Evolutionary conservation across 1,140 invertebrate genomes (phyloP), one percentile per base, ranked within the genome.

Genomic region (Nylanderia fulva): DNA sequence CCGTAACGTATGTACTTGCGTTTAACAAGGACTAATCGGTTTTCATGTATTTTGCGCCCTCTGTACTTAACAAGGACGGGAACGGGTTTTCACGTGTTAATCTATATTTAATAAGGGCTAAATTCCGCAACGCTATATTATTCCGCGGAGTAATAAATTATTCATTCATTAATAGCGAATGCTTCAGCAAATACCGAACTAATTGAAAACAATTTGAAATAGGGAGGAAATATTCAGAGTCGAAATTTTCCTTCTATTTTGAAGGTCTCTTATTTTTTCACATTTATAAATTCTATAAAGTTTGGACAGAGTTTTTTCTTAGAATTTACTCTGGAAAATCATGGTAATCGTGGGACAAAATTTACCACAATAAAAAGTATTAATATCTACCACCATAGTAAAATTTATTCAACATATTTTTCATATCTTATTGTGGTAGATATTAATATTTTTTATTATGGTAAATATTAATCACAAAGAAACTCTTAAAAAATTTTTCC

Each of bases 21-120:
- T 80, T 80, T 80, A 80, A 69, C 63, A 36, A 56, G 48, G 60
- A 52, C 24, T 42, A 36, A 24, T 18, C 13, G 21, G n/a, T 66
- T 52, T 52, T 42, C 42, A 13, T 29, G 56, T 42, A 63, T 29
- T 9, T 15, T n/a, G 6, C n/a, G 21, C n/a, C n/a, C 13, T 36
- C 18, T 29, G 3, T 29, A 52, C 64, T 36, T 36, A 52, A 77
- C 21, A 18, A 15, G 21, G 21, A 58, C 21, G 54, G 13, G 33
- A 61, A 13, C 33, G 21, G 24, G 36, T 63, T 29, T 63, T 63
- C 74, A 6, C 7, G 27, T 42, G 11, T 15, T 27, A 24, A 21
- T 11, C 21, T 13, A 61, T 61, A 61, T 75, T 75, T 61, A 75
- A 72, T 29, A 4, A 54, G 18, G 24, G n/a, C n/a, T 11, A 56